Evolutionary conservation across 2,113 vertebrate genomes (phyloP).

Genomic region (Shinisaurus crocodilurus): DNA sequence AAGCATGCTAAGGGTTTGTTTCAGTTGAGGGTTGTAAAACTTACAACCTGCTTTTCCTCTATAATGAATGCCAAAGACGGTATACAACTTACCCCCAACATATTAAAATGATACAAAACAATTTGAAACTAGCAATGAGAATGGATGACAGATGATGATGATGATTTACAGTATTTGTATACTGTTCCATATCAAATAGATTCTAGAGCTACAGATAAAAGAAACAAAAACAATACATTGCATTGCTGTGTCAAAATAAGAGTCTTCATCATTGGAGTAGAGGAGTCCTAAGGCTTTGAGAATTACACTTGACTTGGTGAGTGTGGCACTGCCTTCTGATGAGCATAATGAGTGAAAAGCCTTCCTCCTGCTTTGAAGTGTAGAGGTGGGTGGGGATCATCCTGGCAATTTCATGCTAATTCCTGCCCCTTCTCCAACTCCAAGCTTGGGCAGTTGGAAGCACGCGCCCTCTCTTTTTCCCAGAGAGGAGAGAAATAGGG

Average conservation of each 20-base stretch:
- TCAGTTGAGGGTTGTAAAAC: not conserved
- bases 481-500: not conserved
- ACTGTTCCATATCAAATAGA: no score
- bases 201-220: no score
- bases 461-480: not conserved
- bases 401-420: not conserved
- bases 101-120: not conserved
- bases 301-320: not conserved
- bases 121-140: not conserved
- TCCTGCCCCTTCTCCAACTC: not conserved
- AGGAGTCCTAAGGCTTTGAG: not conserved
- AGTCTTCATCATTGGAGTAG: not conserved
- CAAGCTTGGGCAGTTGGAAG: not conserved
- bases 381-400: not conserved
- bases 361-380: not conserved
- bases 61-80: no score
- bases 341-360: not conserved
- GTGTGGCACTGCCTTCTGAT: not conserved
- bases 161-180: no score
- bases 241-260: not conserved
- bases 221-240: no score
- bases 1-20: not conserved
- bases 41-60: not conserved
- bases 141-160: not conserved
- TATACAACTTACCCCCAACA: not conserved